A percentile compares a stretch with the other conserved stretches of the same genome.
phyloP scores from a whole-genome alignment of 2,113 vertebrate species.

The Puma concolor region DNA sequence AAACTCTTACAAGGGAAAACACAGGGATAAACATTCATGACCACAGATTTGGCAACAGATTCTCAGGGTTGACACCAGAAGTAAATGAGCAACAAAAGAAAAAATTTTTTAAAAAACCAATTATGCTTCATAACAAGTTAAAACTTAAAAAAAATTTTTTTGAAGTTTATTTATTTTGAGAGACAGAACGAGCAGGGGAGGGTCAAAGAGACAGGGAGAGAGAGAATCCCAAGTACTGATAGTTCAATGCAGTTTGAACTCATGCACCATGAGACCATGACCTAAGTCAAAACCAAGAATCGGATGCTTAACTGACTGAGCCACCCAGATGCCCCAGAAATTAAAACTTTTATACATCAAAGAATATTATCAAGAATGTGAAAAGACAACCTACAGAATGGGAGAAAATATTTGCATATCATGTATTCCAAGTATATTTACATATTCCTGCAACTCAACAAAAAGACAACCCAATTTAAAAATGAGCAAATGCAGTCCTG shows the following conservation, averaged over 20 bases:
- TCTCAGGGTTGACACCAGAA: not conserved
- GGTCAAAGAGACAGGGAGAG: too few relatives aligned
- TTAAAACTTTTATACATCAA: not conserved
- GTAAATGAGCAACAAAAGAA: not conserved
- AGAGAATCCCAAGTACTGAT: too few relatives aligned
- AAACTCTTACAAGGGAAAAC: not conserved
- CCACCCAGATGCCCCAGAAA: too few relatives aligned
- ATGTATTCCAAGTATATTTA: too few relatives aligned
- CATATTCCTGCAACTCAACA: too few relatives aligned
- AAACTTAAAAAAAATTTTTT: not conserved
- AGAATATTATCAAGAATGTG: not conserved
- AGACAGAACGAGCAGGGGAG: too few relatives aligned
- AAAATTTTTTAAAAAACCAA: not conserved
- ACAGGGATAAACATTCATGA: not conserved
- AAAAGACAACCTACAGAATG: not conserved
- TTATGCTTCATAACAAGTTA: not conserved
- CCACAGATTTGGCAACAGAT: not conserved
- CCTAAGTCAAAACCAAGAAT: too few relatives aligned
- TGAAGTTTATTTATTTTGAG: too few relatives aligned
- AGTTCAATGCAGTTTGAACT: too few relatives aligned
- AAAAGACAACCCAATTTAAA: not conserved
- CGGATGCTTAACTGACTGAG: too few relatives aligned
- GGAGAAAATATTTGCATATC: not conserved
- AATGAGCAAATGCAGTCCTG: not conserved
- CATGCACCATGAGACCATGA: too few relatives aligned